Percentiles rank a stretch among this genome's conserved stretches.
These are phyloP conservation scores for Patella ulyssiponensis DNA, from an alignment of 2,888 invertebrate genomes.

Conservation along the genomic window DNA sequence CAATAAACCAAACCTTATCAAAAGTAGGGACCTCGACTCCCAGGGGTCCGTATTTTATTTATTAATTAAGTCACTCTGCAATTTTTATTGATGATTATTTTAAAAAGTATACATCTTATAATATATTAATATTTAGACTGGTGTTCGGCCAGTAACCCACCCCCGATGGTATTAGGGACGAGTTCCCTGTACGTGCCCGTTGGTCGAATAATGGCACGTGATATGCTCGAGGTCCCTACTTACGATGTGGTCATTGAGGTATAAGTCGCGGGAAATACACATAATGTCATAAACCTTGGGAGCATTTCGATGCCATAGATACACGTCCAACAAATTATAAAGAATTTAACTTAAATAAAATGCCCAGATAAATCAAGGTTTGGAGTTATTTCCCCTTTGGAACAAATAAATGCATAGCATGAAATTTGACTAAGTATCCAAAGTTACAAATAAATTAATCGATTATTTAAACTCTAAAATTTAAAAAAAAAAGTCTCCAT, in stretches of 20 bases:
- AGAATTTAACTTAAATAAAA: too few species aligned
- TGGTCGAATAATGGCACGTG: background rate
- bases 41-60: background rate
- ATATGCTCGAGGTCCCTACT: background rate
- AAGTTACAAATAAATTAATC: background rate
- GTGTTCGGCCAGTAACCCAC: background rate
- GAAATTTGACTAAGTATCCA: too few species aligned
- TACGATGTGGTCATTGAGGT: background rate
- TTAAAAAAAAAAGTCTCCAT: background rate
- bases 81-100: background rate
- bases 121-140: background rate
- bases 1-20: slow-evolving; percentile 21
- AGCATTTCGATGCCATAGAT: slow-evolving; percentile 3
- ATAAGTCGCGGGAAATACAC: slow-evolving; percentile 8
- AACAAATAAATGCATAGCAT: too few species aligned
- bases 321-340: background rate
- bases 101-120: background rate
- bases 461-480: background rate
- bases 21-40: background rate
- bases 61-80: slow-evolving; percentile 1
- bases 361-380: too few species aligned
- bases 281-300: slow-evolving; percentile 8
- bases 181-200: too few species aligned
- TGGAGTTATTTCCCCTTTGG: too few species aligned
- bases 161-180: too few species aligned